Evolutionary conservation across 2,888 invertebrate genomes (phyloP).

Genomic region (Gryllus longicercus): DNA sequence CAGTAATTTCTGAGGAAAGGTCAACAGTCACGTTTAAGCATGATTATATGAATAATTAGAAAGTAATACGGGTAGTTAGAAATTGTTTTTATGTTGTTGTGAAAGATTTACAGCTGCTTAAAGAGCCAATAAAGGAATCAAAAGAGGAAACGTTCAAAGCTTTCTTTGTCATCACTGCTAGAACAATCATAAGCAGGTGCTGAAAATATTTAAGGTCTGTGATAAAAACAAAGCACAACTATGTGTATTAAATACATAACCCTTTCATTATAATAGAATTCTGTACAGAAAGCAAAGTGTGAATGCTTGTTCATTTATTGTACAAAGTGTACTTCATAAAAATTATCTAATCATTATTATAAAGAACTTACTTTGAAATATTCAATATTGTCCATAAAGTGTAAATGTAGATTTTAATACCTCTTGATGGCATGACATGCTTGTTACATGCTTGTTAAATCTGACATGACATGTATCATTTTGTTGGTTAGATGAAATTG

Average conservation of each 20-base stretch:
- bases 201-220: slow-evolving; percentile 29
- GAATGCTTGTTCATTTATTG: neutral
- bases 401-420: neutral
- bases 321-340: neutral
- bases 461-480: neutral
- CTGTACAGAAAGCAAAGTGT: neutral
- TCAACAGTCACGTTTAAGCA: neutral
- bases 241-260: neutral
- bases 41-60: neutral
- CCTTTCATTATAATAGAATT: neutral
- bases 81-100: neutral
- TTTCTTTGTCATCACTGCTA: neutral
- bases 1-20: neutral
- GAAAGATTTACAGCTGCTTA: slow-evolving; percentile 1
- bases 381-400: neutral
- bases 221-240: slow-evolving; percentile 31
- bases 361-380: neutral
- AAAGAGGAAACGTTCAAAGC: neutral
- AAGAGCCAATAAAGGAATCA: neutral
- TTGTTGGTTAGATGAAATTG: neutral
- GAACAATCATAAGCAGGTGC: slow-evolving; percentile 31
- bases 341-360: neutral
- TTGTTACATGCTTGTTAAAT: neutral
- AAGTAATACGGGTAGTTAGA: slow-evolving; percentile 17
- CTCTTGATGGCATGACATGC: neutral